Conservation (phyloP, 2,888 invertebrate genomes). For the Leucozona laternaria region DNA sequence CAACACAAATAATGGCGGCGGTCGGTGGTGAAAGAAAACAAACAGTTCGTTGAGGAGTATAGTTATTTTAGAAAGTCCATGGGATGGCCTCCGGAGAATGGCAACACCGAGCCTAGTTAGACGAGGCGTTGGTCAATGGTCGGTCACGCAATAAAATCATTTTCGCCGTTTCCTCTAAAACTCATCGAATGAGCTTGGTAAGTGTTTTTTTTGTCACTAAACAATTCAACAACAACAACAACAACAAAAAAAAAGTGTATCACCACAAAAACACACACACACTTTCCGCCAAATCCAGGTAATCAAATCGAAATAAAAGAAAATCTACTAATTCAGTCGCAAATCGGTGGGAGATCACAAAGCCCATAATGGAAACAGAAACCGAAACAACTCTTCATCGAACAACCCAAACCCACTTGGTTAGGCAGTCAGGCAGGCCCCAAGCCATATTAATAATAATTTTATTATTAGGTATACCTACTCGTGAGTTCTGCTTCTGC, state of each 20-base stretch:
- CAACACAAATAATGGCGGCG: background rate
- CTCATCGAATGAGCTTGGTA: conserved; percentile 12
- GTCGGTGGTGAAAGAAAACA: conserved; percentile 68
- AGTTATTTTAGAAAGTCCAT: conserved; percentile 73
- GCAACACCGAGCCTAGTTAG: conserved; percentile 14
- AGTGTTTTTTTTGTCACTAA: background rate
- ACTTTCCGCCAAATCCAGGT: conserved; percentile 32
- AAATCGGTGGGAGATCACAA: background rate
- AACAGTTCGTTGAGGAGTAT: conserved; percentile 68
- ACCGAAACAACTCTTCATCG: conserved; percentile 14
- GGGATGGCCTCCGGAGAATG: conserved; percentile 57
- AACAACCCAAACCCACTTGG: conserved; percentile 33
- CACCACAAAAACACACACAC: background rate
- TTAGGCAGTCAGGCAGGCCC: background rate
- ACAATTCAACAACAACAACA: conserved; percentile 7
- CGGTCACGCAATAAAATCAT: conserved; percentile 40
- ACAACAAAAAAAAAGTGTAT: background rate
- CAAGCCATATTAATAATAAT: background rate
- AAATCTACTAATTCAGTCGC: conserved; percentile 10
- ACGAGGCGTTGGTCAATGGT: conserved; percentile 18
- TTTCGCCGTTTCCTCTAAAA: conserved; percentile 19
- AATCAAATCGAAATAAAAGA: conserved; percentile 29
- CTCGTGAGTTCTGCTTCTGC: background rate
- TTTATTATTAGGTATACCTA: background rate
- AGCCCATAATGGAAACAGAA: conserved; percentile 2